Percentiles rank a stretch among this genome's conserved stretches.
These are phyloP conservation scores for Papilio dardanus DNA, from an alignment of 1,140 invertebrate genomes.

Conservation along the genomic window DNA sequence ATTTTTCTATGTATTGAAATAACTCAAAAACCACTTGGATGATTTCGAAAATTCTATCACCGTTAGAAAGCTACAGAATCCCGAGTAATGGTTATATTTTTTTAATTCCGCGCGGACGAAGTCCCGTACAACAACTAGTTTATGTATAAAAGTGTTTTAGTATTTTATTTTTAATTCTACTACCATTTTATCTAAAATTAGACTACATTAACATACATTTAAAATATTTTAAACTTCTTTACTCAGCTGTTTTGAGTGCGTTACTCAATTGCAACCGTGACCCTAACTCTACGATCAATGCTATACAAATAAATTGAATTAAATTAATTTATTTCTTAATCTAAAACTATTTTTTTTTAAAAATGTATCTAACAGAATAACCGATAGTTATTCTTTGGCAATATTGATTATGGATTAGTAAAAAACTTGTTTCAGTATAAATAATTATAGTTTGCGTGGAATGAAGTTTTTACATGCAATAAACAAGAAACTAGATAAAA, in stretches of 20 bases:
- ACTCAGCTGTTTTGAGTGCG: background rate
- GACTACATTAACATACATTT: background rate
- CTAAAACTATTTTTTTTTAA: constrained; percentile 30
- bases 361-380: background rate
- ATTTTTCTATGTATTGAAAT: too few relatives aligned
- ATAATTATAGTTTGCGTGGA: background rate
- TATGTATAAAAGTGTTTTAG: too few relatives aligned
- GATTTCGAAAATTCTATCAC: too few relatives aligned
- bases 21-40: too few relatives aligned
- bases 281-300: constrained; percentile 42
- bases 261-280: constrained; percentile 42
- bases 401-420: constrained; percentile 8
- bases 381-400: background rate
- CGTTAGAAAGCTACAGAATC: too few relatives aligned
- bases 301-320: constrained; percentile 18
- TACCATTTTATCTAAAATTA: too few relatives aligned
- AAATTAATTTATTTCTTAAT: constrained; percentile 20
- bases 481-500: background rate
- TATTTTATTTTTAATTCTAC: too few relatives aligned
- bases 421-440: background rate
- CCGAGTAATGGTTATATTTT: too few relatives aligned
- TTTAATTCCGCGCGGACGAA: too few relatives aligned
- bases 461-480: constrained; percentile 3
- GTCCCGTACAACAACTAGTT: too few relatives aligned
- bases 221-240: background rate